Conservation (phyloP, 2,888 invertebrate genomes). For the Agrotis exclamationis region DNA sequence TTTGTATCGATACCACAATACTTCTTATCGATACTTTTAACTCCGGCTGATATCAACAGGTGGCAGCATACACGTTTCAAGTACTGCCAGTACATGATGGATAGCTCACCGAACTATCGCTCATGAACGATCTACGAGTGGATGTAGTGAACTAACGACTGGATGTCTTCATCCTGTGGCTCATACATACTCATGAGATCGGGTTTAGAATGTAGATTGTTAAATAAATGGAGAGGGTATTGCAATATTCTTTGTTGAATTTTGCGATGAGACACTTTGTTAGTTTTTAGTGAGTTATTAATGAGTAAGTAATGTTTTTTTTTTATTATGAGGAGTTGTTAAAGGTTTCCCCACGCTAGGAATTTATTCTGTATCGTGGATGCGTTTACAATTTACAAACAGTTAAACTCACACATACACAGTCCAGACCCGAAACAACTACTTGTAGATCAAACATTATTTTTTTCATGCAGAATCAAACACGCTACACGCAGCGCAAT, state of each 20-base stretch:
- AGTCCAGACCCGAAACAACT: too few species aligned
- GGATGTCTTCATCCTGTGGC: conserved; percentile 66
- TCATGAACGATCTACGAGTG: conserved; percentile 58
- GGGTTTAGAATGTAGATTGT: conserved; percentile 17
- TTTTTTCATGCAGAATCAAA: too few species aligned
- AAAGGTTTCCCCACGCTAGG: too few species aligned
- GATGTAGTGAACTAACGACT: conserved; percentile 58
- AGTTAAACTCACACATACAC: too few species aligned
- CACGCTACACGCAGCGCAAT: too few species aligned
- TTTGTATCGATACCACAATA: background rate
- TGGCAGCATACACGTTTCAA: conserved; percentile 46
- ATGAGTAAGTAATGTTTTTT: background rate
- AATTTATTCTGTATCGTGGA: too few species aligned
- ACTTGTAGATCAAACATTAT: too few species aligned
- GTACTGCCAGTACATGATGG: conserved; percentile 58
- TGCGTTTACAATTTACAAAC: too few species aligned
- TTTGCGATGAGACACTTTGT: background rate
- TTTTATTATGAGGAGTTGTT: too few species aligned
- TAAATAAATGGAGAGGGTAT: background rate
- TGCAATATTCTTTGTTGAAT: background rate
- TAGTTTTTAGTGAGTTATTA: background rate
- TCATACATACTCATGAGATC: conserved; percentile 63
- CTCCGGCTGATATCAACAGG: conserved; percentile 41
- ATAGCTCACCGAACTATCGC: conserved; percentile 57
- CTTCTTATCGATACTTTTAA: conserved; percentile 3